Conservation (phyloP, 2,113 vertebrate genomes). For the Phrynosoma blainvillii region DNA sequence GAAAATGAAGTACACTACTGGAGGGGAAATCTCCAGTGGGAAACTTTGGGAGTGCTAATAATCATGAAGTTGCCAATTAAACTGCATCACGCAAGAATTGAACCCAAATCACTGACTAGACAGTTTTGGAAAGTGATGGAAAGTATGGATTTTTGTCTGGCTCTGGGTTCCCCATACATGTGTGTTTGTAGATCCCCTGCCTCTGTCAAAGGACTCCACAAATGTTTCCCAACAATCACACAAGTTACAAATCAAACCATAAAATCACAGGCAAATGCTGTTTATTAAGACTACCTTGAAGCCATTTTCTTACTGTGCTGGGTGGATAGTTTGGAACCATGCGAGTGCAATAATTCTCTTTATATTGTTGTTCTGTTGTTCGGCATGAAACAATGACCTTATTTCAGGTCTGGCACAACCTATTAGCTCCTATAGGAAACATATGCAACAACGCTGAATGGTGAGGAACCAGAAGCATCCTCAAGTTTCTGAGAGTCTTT, state of each 20-base stretch:
- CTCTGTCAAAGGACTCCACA: neutral
- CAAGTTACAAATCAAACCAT: neutral
- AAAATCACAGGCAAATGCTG: neutral
- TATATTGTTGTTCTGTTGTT: neutral
- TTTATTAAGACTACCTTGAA: neutral
- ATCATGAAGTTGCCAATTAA: neutral
- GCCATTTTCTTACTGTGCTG: neutral
- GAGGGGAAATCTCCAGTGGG: neutral
- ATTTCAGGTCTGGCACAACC: neutral
- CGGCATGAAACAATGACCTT: neutral
- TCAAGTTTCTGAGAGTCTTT: too few relatives aligned
- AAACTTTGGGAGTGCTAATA: neutral
- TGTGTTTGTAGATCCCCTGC: neutral
- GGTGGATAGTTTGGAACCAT: neutral
- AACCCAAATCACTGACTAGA: constrained; percentile 61
- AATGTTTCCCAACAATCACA: neutral
- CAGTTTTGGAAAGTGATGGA: constrained; percentile 52
- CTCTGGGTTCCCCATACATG: neutral
- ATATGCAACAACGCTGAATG: neutral
- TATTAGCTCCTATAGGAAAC: neutral
- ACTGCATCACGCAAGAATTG: neutral
- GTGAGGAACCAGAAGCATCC: too few relatives aligned
- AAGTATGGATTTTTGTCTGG: neutral
- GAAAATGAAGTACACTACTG: neutral
- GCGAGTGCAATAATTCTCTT: neutral